Base-by-base conservation (phyloP, 2,797 vertebrate species). In the Epinephelus malabaricus region DNA sequence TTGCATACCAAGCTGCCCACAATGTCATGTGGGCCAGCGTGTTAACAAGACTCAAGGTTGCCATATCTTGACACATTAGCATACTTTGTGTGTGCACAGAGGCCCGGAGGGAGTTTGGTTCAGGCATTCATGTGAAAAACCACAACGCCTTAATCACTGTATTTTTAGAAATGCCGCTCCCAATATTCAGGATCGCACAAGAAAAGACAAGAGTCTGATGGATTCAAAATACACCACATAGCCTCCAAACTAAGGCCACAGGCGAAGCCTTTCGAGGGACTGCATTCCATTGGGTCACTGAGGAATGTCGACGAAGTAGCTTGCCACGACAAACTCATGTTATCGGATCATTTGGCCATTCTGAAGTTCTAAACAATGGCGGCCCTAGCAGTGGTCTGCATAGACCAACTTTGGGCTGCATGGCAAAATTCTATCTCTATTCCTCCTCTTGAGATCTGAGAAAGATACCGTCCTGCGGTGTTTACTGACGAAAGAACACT, bases 401-500 rank as follows among this genome's bases (percentile, higher is more conserved):
- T 62, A 84, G 77, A 91, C 91, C 84, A 76, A 84, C 86, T 83
- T 78, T 59, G 80, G 71, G 76, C 84, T 71, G 11, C 84, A 84
- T 86, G 87, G 93, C 89, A 90, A 91, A 79, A 78, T 88, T 92
- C 86, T 91, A 89, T 92, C 93, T 92, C 86, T 79, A 88, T 90
- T 86, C 79, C 84, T 83, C 61, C 85, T 86, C 83, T 81, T 40
- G 85, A 91, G 91, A 94, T 94, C 91, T 92, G 86, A 96, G 90
- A 79, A 73, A 75, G 87, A 84, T 83, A 78, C 92, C 74, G 86
- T 84, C 89, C 79, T 92, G 91, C 49, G 89, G 92, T 91, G 89
- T 92, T 94, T 84, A 90, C 91, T 89, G 89, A 92, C 91, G 86
- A 93, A 92, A 88, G 90, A 91, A 92, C 92, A 81, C 83, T 68